Evolutionary conservation across 2,797 vertebrate species (phyloP).

Genomic region (Crocodylus rhombifer): DNA sequence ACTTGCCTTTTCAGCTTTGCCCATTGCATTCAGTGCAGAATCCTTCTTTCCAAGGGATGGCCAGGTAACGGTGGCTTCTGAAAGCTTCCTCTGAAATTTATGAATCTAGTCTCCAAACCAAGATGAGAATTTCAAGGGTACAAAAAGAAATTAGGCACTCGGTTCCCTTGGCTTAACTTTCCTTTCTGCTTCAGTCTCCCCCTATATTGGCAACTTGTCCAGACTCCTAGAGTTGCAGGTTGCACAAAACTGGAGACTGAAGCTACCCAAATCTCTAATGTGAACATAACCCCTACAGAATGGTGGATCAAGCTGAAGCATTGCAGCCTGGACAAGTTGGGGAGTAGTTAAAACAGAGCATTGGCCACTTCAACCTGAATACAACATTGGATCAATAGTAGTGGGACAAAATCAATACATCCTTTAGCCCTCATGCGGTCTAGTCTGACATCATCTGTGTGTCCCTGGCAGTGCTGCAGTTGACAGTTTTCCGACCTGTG

Average conservation of each 20-base stretch:
- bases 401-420: background rate
- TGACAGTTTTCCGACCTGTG: background rate
- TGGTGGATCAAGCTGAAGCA: background rate
- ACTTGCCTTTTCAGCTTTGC: background rate
- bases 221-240: background rate
- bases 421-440: background rate
- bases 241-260: background rate
- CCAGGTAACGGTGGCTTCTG: background rate
- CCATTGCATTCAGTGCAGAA: background rate
- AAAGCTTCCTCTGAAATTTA: background rate
- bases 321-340: background rate
- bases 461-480: background rate
- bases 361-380: background rate
- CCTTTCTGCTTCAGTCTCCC: background rate
- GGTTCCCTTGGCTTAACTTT: background rate
- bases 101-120: background rate
- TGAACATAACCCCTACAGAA: background rate
- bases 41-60: background rate
- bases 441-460: background rate
- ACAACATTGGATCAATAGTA: background rate
- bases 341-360: background rate
- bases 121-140: background rate
- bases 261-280: rapidly evolving
- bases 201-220: rapidly evolving
- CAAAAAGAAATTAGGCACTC: background rate